Base-by-base conservation (phyloP, 2,113 vertebrate genomes). In the Dunckerocampus dactyliophorus region DNA sequence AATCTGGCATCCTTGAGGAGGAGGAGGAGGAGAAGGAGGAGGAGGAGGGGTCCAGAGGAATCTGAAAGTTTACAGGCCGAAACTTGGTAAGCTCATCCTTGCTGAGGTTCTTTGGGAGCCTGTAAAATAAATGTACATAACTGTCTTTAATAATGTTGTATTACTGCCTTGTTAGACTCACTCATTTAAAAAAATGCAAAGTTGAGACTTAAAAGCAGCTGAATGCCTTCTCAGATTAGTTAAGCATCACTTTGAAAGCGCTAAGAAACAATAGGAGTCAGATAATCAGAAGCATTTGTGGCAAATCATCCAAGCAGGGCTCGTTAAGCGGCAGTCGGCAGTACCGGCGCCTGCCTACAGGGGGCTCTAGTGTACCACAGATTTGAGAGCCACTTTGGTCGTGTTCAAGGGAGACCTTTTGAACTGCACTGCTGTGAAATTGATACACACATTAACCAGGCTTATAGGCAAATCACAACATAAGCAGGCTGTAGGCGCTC, bases 331-430 rank as follows among this genome's bases (percentile, higher is more conserved):
- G 2, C 53, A 61, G 69, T 12, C 59, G 28, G 77, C 77, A 84
- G 34, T 88, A 80, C 82, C 65, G 34, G 16, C 74, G 52, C 61
- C 68, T 65, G 86, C 93, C 95, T 87, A 95, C 87, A 95, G 94
- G 91, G 93, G 95, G 92, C 94, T 92, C 94, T 93, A 91, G 92
- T 94, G 92, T 89, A 94, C 91, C 89, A 91, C 87, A 90, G 78
- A 95, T 89, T 85, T 77, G 54, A 24, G 71, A 51, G 39, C 10
- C 46, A 37, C 50, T 34, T 78, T 76, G 76, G 74, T 76, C 71
- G 77, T 82, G 76, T 76, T 63, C 63, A 84, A 72, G 64, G 66
- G 72, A 72, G 80, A 86, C 83, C 83, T 87, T 75, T 79, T 88
- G 87, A 88, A 85, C 85, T 68, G 82, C 77, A 37, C 50, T 48